These are phyloP conservation scores for Priocnemis perturbator DNA, from an alignment of 2,888 invertebrate species.

Conservation along the genomic window DNA sequence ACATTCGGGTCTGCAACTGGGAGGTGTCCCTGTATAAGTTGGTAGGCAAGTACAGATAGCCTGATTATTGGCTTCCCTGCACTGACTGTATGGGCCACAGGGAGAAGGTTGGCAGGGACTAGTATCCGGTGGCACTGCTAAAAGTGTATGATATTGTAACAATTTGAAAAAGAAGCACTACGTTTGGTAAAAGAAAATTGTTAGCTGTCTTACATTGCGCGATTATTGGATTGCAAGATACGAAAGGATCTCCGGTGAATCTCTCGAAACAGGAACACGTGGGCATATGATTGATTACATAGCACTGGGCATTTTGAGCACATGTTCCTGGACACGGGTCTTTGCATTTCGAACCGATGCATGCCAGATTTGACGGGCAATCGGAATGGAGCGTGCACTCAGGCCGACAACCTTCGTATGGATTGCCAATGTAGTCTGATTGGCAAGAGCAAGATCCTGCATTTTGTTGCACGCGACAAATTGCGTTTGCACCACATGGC, in stretches of 20 bases:
- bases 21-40: conserved; percentile 86
- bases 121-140: conserved; percentile 67
- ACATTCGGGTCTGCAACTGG: conserved; percentile 88
- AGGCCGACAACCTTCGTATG: conserved; percentile 84
- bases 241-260: conserved; percentile 78
- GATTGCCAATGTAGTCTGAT: conserved; percentile 83
- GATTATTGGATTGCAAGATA: conserved; percentile 76
- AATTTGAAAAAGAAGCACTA: background rate
- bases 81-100: conserved; percentile 90
- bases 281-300: conserved; percentile 75
- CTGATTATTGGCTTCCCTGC: conserved; percentile 84
- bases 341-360: conserved; percentile 85
- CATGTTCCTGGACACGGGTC: conserved; percentile 87
- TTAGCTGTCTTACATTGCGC: conserved; percentile 84
- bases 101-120: conserved; percentile 88
- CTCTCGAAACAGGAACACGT: conserved; percentile 74
- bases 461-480: conserved; percentile 84
- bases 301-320: conserved; percentile 77
- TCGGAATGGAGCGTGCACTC: conserved; percentile 88
- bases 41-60: conserved; percentile 89
- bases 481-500: conserved; percentile 86
- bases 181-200: background rate
- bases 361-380: conserved; percentile 84
- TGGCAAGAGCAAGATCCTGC: conserved; percentile 87
- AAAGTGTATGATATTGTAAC: background rate